phyloP scores from a whole-genome alignment of 2,113 vertebrate species.

The Channa argus region DNA sequence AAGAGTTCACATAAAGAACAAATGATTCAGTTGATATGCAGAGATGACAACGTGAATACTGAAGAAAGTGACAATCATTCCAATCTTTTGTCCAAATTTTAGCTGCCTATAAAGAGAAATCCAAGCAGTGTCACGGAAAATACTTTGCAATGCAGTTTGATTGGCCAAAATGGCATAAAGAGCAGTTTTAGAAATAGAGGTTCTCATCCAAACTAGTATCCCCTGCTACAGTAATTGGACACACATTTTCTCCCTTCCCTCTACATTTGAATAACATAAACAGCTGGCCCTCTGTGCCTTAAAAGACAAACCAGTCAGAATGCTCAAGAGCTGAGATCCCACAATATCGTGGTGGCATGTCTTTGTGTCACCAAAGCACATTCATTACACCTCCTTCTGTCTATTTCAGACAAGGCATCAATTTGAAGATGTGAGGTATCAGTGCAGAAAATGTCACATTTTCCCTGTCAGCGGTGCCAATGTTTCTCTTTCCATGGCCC shows the following conservation, averaged over 20 bases:
- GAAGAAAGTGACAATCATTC: constrained; percentile 56
- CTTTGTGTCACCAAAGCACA: constrained; percentile 82
- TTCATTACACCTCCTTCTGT: constrained; percentile 83
- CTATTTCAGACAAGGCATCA: constrained; percentile 86
- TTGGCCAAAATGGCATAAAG: constrained; percentile 53
- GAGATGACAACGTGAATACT: constrained; percentile 44
- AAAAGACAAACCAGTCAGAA: constrained; percentile 61
- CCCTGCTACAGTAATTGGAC: constrained; percentile 17
- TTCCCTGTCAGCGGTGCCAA: constrained; percentile 81
- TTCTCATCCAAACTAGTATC: constrained; percentile 43
- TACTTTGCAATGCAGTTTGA: constrained; percentile 35
- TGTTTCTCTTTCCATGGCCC: constrained; percentile 85
- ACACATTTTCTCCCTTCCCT: constrained; percentile 35
- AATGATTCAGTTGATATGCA: constrained; percentile 37
- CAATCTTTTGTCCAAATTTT: constrained; percentile 60
- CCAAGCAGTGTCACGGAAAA: constrained; percentile 50
- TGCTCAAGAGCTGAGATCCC: constrained; percentile 60
- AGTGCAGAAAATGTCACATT: constrained; percentile 90
- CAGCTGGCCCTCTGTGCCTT: constrained; percentile 42
- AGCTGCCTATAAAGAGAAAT: constrained; percentile 34
- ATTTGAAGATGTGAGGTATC: constrained; percentile 90
- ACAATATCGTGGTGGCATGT: constrained; percentile 70
- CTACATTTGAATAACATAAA: constrained; percentile 67
- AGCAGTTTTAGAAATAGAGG: constrained; percentile 45
- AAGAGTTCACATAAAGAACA: constrained; percentile 46